phyloP scores from a whole-genome alignment of 2,797 vertebrate genomes.

The Aeoliscus strigatus region DNA sequence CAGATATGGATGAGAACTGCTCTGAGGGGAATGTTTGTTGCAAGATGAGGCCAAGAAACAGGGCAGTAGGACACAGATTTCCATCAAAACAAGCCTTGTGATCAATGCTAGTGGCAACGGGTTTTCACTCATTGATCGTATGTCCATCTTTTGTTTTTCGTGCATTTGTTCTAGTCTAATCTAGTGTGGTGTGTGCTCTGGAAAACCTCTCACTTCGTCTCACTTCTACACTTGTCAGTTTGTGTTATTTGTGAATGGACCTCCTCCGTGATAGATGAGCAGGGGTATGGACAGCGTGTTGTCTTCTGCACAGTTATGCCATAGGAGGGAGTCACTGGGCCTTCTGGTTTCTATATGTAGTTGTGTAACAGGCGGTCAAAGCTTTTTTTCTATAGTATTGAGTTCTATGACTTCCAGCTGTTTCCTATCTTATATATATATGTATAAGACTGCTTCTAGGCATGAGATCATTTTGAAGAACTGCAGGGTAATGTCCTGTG shows the following conservation, averaged over 20 bases:
- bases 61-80: too few species aligned
- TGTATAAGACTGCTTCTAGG: constrained; percentile 12
- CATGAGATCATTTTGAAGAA: background rate
- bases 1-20: too few species aligned
- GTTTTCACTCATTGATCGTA: too few species aligned
- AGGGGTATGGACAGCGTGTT: constrained; percentile 7
- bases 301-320: constrained; percentile 8
- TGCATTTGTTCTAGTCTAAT: too few species aligned
- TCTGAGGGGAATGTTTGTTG: too few species aligned
- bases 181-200: too few species aligned
- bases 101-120: too few species aligned
- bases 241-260: background rate
- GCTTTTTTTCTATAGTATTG: constrained; percentile 13
- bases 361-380: constrained; percentile 10
- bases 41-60: too few species aligned
- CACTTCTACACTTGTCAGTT: background rate
- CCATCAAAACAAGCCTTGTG: too few species aligned
- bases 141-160: too few species aligned
- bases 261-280: constrained; percentile 2
- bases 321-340: constrained; percentile 1
- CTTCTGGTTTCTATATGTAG: background rate
- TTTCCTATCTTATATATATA: constrained; percentile 19
- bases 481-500: too few species aligned
- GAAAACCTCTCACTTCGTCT: too few species aligned
- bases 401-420: constrained; percentile 14